Conservation (phyloP, 2,888 invertebrate genomes). For the Heliconius sara region DNA sequence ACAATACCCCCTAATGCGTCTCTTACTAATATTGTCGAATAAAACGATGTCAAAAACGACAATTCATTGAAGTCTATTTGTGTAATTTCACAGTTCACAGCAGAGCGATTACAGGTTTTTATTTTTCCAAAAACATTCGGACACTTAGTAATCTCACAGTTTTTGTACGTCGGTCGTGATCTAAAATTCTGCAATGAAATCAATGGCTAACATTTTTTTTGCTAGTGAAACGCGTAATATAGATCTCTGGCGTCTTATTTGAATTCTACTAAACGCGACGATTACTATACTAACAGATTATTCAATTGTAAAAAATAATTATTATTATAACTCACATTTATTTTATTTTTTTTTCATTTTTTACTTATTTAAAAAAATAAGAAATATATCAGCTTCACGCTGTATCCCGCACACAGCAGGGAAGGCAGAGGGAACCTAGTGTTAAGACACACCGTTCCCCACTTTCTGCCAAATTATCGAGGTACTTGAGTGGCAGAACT, state of each 20-base stretch:
- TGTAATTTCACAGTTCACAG: slow-evolving; percentile 36
- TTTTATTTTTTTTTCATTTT: too few species aligned
- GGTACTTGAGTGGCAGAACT: too few species aligned
- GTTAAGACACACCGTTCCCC: too few species aligned
- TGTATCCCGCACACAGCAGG: too few species aligned
- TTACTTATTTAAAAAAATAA: too few species aligned
- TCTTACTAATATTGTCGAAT: slow-evolving; percentile 10
- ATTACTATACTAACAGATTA: not conserved
- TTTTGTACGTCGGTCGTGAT: slow-evolving; percentile 14
- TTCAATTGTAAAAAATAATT: not conserved
- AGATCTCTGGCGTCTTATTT: slow-evolving; percentile 2
- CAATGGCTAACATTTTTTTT: slow-evolving; percentile 26
- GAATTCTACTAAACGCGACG: not conserved
- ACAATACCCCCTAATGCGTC: slow-evolving; percentile 21
- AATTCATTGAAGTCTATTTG: slow-evolving; percentile 30
- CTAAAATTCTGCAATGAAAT: not conserved
- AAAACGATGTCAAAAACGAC: slow-evolving; percentile 24
- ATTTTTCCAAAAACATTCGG: slow-evolving; percentile 31
- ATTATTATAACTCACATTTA: not conserved
- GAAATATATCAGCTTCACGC: too few species aligned
- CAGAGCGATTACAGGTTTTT: slow-evolving; percentile 30
- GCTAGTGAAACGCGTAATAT: not conserved
- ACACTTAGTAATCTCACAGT: slow-evolving; percentile 14
- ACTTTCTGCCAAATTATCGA: too few species aligned
- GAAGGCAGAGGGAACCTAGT: too few species aligned